Conservation (phyloP, 1,140 invertebrate species). For the Hylyphantes graminicola region DNA sequence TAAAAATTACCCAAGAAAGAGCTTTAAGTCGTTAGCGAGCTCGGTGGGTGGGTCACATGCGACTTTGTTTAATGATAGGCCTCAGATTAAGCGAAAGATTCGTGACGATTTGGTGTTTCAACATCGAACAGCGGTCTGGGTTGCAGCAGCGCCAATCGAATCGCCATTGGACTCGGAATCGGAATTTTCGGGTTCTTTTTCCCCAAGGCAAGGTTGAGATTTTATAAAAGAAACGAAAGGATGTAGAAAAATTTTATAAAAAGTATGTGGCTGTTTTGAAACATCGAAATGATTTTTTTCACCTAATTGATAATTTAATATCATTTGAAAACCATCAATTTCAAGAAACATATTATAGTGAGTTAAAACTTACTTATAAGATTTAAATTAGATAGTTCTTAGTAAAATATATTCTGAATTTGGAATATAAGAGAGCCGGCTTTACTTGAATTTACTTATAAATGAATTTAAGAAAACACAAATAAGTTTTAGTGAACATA, state of each 20-base stretch:
- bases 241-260: background rate
- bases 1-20: conserved; percentile 54
- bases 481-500: too few relatives aligned
- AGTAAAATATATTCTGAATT: too few relatives aligned
- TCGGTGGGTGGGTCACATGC: conserved; percentile 53
- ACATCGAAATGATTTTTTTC: background rate
- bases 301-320: background rate
- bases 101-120: conserved; percentile 44
- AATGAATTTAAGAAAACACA: too few relatives aligned
- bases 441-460: too few relatives aligned
- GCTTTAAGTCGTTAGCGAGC: conserved; percentile 50
- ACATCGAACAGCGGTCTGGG: conserved; percentile 23
- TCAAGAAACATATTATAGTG: too few relatives aligned
- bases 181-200: background rate
- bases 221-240: background rate
- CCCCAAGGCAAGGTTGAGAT: background rate
- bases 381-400: too few relatives aligned
- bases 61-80: conserved; percentile 59
- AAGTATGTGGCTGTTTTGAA: background rate
- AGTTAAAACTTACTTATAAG: too few relatives aligned
- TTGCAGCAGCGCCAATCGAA: conserved; percentile 46
- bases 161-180: background rate
- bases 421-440: too few relatives aligned
- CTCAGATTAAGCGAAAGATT: conserved; percentile 14
- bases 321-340: too few relatives aligned